A percentile compares a stretch with the other conserved stretches of the same genome.
Conservation (phyloP, 2,797 vertebrate genomes). For the Protosalanx chinensis region DNA sequence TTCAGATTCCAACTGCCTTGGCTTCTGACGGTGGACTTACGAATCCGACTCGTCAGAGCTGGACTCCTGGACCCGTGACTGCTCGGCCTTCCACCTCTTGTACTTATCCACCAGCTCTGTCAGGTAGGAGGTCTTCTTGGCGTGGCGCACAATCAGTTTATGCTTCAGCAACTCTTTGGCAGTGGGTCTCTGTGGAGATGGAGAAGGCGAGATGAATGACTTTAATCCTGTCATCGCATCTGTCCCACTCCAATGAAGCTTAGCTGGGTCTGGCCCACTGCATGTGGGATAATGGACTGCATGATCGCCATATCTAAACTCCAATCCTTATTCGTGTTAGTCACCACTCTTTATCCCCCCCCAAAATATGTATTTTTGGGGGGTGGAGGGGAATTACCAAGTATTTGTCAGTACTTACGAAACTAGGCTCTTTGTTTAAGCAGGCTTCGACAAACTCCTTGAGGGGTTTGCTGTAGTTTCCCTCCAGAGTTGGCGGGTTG, state of each 20-base stretch:
- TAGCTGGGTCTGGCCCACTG: too few relatives aligned
- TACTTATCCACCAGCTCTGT: slow-evolving; percentile 96
- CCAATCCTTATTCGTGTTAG: too few relatives aligned
- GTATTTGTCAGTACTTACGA: slow-evolving; percentile 75
- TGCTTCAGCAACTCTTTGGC: slow-evolving; percentile 98
- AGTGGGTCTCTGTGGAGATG: slow-evolving; percentile 83
- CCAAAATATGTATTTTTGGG: too few relatives aligned
- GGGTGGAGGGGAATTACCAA: neutral
- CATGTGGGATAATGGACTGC: too few relatives aligned
- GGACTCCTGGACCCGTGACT: slow-evolving; percentile 83
- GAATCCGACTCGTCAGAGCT: slow-evolving; percentile 93
- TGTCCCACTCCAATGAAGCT: too few relatives aligned
- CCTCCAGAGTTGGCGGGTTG: slow-evolving; percentile 95
- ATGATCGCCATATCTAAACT: too few relatives aligned
- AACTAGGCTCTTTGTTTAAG: slow-evolving; percentile 97
- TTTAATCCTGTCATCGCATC: too few relatives aligned
- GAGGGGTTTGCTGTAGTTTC: slow-evolving; percentile 93
- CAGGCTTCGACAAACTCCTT: slow-evolving; percentile 98
- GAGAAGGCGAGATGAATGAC: neutral
- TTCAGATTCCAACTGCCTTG: neutral
- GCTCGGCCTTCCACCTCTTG: slow-evolving; percentile 95
- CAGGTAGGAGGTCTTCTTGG: slow-evolving; percentile 97
- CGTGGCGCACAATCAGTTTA: slow-evolving; percentile 92
- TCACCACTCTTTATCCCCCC: neutral
- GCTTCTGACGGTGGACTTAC: slow-evolving; percentile 68